Evolutionary conservation across 2,797 vertebrate species (phyloP).

Genomic region (Cichlasoma orientale): DNA sequence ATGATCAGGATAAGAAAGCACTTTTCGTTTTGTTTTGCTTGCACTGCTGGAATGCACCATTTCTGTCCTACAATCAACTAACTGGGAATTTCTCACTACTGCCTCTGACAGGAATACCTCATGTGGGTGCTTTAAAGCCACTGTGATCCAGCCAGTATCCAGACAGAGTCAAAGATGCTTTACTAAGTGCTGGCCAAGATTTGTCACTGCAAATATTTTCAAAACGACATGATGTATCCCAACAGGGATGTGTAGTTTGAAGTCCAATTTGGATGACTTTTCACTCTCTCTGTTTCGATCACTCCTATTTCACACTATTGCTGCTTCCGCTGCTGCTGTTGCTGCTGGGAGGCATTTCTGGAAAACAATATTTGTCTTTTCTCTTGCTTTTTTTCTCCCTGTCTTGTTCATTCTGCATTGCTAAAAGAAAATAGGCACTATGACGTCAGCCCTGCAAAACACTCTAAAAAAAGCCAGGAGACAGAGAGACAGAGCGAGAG

Average conservation of each 20-base stretch:
- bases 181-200: not conserved
- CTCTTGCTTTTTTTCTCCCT: slow-evolving; percentile 7
- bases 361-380: slow-evolving; percentile 44
- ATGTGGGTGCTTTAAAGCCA: not conserved
- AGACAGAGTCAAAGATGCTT: not conserved
- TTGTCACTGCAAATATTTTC: not conserved
- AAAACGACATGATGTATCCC: not conserved
- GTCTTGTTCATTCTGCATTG: slow-evolving; percentile 41
- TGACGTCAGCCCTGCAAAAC: slow-evolving; percentile 73
- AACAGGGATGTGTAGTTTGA: not conserved
- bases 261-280: not conserved
- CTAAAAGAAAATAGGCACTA: slow-evolving; percentile 65
- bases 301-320: not conserved
- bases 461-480: slow-evolving; percentile 45
- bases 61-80: not conserved
- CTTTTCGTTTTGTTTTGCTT: not conserved
- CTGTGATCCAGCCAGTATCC: not conserved
- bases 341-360: slow-evolving; percentile 49
- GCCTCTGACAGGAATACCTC: slow-evolving; percentile 4
- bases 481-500: slow-evolving; percentile 22
- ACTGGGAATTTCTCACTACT: slow-evolving; percentile 13
- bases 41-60: slow-evolving; percentile 7
- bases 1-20: not conserved
- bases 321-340: slow-evolving; percentile 1
- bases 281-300: not conserved